phyloP scores from a whole-genome alignment of 2,888 invertebrate genomes.

The Phengaris alcon region DNA sequence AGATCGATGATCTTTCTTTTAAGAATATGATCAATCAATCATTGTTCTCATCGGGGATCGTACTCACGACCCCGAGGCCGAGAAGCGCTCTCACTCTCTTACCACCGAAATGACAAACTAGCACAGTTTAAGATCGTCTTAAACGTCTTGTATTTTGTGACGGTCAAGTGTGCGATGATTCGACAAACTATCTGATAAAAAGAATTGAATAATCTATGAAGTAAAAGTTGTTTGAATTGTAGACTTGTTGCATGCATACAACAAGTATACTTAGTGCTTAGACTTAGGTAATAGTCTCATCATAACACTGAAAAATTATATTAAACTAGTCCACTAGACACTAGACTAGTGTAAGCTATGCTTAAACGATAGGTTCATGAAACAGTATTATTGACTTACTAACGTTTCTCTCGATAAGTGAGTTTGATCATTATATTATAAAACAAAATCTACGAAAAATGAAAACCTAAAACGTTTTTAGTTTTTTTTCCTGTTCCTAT shows the following conservation, averaged over 20 bases:
- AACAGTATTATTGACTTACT: slow-evolving; percentile 3
- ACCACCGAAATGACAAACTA: background rate
- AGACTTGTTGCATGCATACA: no score
- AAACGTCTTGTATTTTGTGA: background rate
- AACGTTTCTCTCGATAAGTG: background rate
- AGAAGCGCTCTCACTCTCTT: background rate
- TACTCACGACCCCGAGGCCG: background rate
- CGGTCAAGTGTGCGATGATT: no score
- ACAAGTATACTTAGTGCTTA: no score
- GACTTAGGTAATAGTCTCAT: no score
- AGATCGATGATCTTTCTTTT: background rate
- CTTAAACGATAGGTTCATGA: background rate
- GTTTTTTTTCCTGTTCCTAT: background rate
- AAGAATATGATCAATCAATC: slow-evolving; percentile 11
- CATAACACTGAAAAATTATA: no score
- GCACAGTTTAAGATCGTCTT: background rate
- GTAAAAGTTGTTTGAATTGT: no score
- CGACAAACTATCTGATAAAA: no score
- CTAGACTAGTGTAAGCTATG: background rate
- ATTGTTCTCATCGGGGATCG: background rate
- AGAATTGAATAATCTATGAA: no score
- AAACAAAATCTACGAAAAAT: background rate
- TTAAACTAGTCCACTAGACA: background rate
- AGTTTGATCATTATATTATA: background rate
- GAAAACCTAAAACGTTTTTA: background rate